These are phyloP conservation scores for Heliconius hewitsoni DNA, from an alignment of 1,140 invertebrate genomes.

Conservation along the genomic window DNA sequence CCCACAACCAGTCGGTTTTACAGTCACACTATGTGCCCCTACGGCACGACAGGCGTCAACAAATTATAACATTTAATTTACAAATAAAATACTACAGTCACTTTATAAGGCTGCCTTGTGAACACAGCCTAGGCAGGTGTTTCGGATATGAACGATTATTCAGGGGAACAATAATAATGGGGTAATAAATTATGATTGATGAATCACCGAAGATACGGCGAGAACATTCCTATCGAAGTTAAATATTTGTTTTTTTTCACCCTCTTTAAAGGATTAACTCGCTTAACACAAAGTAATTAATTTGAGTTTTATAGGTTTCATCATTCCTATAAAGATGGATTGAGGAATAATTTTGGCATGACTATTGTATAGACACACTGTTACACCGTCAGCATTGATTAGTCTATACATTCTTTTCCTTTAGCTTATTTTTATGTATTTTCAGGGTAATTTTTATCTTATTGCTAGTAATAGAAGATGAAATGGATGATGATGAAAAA, in stretches of 20 bases:
- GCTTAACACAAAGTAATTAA: conserved; percentile 4
- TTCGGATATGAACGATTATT: conserved; percentile 78
- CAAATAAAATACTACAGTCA: too few species aligned
- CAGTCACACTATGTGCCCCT: too few species aligned
- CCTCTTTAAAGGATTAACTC: conserved; percentile 32
- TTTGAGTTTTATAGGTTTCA: neutral
- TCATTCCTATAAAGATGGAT: neutral
- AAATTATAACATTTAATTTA: too few species aligned
- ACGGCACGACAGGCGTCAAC: too few species aligned
- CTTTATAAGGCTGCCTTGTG: conserved; percentile 28
- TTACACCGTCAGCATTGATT: neutral
- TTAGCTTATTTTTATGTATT: too few species aligned
- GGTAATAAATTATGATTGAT: conserved; percentile 80
- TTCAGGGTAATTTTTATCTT: too few species aligned
- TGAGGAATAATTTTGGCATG: neutral
- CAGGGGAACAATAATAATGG: conserved; percentile 66
- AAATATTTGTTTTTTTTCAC: conserved; percentile 41
- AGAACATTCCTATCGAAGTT: conserved; percentile 53
- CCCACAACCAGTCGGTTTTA: too few species aligned
- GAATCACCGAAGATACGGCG: conserved; percentile 51
- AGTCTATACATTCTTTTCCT: neutral
- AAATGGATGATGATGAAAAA: too few species aligned
- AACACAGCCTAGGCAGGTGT: conserved; percentile 53
- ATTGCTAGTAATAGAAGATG: too few species aligned
- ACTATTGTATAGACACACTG: neutral